These are phyloP conservation scores for Arothron firmamentum DNA, from an alignment of 2,113 vertebrate genomes.

Conservation along the genomic window DNA sequence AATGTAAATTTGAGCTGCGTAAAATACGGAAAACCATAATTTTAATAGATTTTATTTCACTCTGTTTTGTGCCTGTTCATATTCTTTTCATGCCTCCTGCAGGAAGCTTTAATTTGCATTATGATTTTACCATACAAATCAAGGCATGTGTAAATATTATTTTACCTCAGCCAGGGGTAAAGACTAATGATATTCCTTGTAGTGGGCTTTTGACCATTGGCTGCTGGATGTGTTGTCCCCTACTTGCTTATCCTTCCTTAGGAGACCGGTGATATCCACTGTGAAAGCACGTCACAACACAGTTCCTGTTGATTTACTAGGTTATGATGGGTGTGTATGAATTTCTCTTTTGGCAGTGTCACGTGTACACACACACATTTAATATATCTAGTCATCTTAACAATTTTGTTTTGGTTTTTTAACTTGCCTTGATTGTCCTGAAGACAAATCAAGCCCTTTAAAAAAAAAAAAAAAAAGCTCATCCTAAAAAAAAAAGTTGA, in stretches of 20 bases:
- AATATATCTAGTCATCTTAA: not conserved
- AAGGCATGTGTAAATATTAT: conserved; percentile 45
- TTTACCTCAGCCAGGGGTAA: conserved; percentile 34
- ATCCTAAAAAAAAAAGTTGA: conserved; percentile 52
- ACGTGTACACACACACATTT: not conserved
- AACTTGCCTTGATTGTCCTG: conserved; percentile 12
- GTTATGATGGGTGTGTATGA: conserved; percentile 11
- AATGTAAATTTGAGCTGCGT: too few species aligned
- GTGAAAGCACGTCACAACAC: not conserved
- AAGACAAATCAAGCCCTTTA: conserved; percentile 61
- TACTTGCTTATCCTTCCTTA: conserved; percentile 1
- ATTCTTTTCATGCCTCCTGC: conserved; percentile 1
- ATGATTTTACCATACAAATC: conserved; percentile 45
- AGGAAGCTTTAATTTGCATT: conserved; percentile 6
- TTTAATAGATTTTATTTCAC: not conserved
- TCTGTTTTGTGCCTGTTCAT: not conserved
- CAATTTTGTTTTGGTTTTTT: conserved; percentile 11
- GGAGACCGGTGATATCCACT: conserved; percentile 10
- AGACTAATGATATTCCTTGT: conserved; percentile 24
- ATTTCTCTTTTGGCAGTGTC: conserved; percentile 12
- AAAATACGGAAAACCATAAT: too few species aligned
- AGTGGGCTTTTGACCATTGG: conserved; percentile 9
- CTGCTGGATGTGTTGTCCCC: conserved; percentile 8
- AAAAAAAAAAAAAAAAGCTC: conserved; percentile 43
- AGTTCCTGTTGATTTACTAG: conserved; percentile 18